phyloP scores from a whole-genome alignment of 2,888 invertebrate species.

The Acleris sparsana region DNA sequence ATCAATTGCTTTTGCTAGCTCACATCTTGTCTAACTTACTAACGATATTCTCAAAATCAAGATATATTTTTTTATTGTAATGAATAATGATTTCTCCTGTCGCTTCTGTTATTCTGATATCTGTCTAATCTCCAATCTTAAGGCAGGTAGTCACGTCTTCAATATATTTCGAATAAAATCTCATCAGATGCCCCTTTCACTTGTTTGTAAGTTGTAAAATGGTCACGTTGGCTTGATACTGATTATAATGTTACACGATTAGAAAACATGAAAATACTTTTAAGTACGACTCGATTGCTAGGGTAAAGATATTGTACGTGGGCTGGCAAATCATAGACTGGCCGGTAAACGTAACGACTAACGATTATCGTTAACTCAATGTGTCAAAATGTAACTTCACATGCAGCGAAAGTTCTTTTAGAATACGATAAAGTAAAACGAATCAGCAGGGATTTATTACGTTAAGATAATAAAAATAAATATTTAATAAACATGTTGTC shows the following conservation, averaged over 20 bases:
- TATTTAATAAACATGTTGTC: too few species aligned
- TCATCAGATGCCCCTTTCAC: slow-evolving; percentile 32
- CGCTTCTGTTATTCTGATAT: slow-evolving; percentile 13
- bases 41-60: neutral
- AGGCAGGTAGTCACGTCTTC: slow-evolving; percentile 30
- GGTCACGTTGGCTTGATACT: slow-evolving; percentile 21
- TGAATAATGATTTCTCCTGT: slow-evolving; percentile 11
- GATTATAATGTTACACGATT: slow-evolving; percentile 12
- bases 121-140: slow-evolving; percentile 18
- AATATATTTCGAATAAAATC: slow-evolving; percentile 30
- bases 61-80: neutral
- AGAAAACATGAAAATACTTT: neutral
- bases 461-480: too few species aligned
- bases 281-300: neutral
- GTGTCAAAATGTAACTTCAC: too few species aligned
- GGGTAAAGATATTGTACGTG: too few species aligned
- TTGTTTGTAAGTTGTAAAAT: slow-evolving; percentile 21
- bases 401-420: too few species aligned
- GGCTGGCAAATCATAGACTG: too few species aligned
- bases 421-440: too few species aligned
- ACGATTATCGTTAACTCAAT: neutral
- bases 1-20: too few species aligned
- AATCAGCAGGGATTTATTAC: too few species aligned
- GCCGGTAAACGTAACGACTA: too few species aligned
- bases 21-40: too few species aligned